Percentiles rank a stretch among this genome's conserved stretches.
These are phyloP conservation scores for Mungos mungo DNA, from an alignment of 2,113 vertebrate species.

Conservation along the genomic window DNA sequence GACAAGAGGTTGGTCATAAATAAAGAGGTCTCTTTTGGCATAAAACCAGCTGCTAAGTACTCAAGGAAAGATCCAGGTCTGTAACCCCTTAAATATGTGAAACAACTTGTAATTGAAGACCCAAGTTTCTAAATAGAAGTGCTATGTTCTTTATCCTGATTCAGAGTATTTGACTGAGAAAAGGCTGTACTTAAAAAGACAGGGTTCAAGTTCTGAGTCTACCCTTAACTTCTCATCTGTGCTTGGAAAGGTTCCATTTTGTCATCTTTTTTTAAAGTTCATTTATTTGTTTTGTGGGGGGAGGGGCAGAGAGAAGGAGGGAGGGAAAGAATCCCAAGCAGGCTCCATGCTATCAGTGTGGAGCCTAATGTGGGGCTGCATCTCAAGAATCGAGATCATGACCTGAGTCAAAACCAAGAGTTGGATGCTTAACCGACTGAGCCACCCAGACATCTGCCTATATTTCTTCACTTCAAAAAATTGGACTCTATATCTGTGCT, in stretches of 20 bases:
- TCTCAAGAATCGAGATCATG: too few species aligned
- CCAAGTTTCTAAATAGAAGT: not conserved
- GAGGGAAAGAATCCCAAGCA: too few species aligned
- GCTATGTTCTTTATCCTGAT: not conserved
- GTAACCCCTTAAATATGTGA: not conserved
- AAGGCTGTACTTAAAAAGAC: not conserved
- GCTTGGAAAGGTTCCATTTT: not conserved
- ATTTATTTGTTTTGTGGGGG: too few species aligned
- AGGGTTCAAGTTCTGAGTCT: not conserved
- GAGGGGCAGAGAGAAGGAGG: too few species aligned
- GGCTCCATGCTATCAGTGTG: too few species aligned
- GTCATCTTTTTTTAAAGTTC: too few species aligned
- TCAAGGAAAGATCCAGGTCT: not conserved
- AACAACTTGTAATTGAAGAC: not conserved
- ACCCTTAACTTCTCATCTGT: not conserved
- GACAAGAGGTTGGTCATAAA: not conserved
- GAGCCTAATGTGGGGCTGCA: too few species aligned
- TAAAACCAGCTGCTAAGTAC: not conserved
- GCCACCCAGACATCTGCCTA: not conserved
- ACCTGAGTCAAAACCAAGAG: too few species aligned
- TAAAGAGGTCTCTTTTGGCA: not conserved
- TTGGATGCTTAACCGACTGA: too few species aligned
- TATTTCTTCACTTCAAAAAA: not conserved
- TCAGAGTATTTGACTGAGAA: not conserved
- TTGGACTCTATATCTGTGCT: not conserved